Conservation (phyloP, 2,888 invertebrate species). For the Rhaphigaster nebulosa region DNA sequence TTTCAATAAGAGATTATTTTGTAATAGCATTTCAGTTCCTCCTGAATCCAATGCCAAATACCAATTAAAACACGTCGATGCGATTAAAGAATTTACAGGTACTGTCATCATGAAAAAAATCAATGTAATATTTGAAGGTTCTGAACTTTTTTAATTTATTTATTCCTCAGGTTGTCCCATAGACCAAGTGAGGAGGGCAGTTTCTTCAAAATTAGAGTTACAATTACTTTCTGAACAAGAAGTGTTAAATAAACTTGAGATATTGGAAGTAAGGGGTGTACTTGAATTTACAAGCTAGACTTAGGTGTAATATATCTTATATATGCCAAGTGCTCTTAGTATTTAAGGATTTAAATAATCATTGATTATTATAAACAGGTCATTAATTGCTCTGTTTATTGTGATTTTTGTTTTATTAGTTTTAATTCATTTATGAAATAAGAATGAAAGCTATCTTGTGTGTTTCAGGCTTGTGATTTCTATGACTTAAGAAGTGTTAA, state of each 20-base stretch:
- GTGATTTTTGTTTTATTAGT: background rate
- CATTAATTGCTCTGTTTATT: too few relatives aligned
- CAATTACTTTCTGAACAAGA: conserved; percentile 32
- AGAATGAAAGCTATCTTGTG: background rate
- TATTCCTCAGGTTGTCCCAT: background rate
- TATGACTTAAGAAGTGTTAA: background rate
- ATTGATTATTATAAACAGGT: background rate
- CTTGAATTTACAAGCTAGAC: background rate
- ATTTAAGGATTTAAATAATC: background rate
- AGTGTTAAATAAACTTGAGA: background rate
- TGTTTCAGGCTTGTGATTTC: background rate
- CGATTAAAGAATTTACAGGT: conserved; percentile 34
- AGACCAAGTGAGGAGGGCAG: background rate
- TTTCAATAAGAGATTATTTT: conserved; percentile 1
- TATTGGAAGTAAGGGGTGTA: background rate
- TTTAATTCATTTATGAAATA: background rate
- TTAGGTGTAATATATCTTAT: background rate
- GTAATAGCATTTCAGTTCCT: background rate
- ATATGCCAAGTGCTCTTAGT: background rate
- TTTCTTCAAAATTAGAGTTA: background rate
- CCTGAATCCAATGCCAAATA: background rate
- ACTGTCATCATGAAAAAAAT: background rate
- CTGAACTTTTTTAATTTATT: background rate
- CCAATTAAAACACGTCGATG: conserved; percentile 4
- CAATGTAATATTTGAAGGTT: too few relatives aligned